Conservation (phyloP, 1,140 invertebrate species). For the Wiebesia pumilae region DNA sequence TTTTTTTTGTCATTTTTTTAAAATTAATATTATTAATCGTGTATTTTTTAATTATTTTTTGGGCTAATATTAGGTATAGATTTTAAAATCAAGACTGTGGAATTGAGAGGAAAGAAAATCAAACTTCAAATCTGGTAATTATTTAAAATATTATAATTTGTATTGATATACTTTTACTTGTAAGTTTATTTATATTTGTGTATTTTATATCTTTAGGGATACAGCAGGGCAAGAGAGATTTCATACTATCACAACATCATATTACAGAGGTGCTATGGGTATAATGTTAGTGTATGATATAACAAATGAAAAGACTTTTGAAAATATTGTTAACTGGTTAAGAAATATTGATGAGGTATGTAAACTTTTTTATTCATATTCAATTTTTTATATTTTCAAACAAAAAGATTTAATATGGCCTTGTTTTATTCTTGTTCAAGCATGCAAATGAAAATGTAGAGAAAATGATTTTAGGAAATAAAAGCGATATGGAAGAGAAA, state of each 20-base stretch:
- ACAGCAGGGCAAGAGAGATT: slow-evolving; percentile 96
- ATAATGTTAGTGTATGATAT: slow-evolving; percentile 99
- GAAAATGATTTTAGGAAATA: slow-evolving; percentile 99
- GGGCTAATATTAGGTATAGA: slow-evolving; percentile 89
- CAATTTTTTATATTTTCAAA: slow-evolving; percentile 31
- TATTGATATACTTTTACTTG: slow-evolving; percentile 2
- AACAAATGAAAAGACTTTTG: slow-evolving; percentile 98
- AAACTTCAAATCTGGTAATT: slow-evolving; percentile 98
- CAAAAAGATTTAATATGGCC: background rate
- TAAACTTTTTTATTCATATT: slow-evolving; percentile 43
- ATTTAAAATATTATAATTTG: background rate
- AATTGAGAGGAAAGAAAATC: slow-evolving; percentile 97
- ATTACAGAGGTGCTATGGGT: slow-evolving; percentile 98
- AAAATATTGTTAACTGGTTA: slow-evolving; percentile 99
- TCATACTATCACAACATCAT: slow-evolving; percentile 97
- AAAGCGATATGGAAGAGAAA: slow-evolving; percentile 99
- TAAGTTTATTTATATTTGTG: slow-evolving; percentile 7
- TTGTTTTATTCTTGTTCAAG: slow-evolving; percentile 72
- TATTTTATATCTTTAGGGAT: slow-evolving; percentile 79
- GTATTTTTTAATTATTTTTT: slow-evolving; percentile 61
- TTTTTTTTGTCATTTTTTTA: background rate
- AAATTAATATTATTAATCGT: background rate
- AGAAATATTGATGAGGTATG: slow-evolving; percentile 95
- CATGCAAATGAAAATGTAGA: slow-evolving; percentile 99
- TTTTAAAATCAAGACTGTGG: slow-evolving; percentile 99